A percentile compares a stretch with the other conserved stretches of the same genome.
Conservation (phyloP, 2,797 vertebrate species). For the Oceanodroma leucorhoa region DNA sequence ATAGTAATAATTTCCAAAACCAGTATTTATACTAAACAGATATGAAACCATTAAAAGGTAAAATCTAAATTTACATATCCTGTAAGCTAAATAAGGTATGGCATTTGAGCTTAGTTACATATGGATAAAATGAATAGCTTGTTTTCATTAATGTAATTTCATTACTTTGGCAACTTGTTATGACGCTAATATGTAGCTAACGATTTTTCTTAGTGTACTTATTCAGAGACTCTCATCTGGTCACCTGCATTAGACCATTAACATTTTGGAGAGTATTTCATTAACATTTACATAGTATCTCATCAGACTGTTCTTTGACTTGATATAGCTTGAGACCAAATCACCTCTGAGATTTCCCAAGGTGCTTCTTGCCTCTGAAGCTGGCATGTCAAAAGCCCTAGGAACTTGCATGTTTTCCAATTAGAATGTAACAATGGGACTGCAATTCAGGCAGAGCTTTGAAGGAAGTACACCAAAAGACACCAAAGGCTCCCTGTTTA, state of each 20-base stretch:
- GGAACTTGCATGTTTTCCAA: not conserved
- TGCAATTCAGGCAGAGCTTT: not conserved
- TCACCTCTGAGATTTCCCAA: conserved; percentile 48
- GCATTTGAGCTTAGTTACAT: not conserved
- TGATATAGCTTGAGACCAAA: conserved; percentile 4
- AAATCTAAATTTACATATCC: not conserved
- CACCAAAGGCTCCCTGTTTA: conserved; percentile 4
- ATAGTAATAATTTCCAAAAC: not conserved
- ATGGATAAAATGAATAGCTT: not conserved
- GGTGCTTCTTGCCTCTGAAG: conserved; percentile 38
- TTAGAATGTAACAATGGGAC: conserved; percentile 23
- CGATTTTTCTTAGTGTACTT: not conserved
- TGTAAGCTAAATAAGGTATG: not conserved
- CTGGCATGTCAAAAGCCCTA: conserved; percentile 12
- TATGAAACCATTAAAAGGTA: not conserved
- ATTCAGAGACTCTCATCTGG: conserved; percentile 5
- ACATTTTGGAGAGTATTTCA: conserved; percentile 49
- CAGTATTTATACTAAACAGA: not conserved
- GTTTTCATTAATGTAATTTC: not conserved
- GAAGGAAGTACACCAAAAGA: not conserved
- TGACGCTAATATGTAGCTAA: not conserved
- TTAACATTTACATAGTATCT: conserved; percentile 50
- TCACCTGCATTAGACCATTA: conserved; percentile 39
- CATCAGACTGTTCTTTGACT: conserved; percentile 39
- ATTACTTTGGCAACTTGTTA: not conserved